phyloP scores from a whole-genome alignment of 2,797 vertebrate species.

The Coranthus polyacanthus region DNA sequence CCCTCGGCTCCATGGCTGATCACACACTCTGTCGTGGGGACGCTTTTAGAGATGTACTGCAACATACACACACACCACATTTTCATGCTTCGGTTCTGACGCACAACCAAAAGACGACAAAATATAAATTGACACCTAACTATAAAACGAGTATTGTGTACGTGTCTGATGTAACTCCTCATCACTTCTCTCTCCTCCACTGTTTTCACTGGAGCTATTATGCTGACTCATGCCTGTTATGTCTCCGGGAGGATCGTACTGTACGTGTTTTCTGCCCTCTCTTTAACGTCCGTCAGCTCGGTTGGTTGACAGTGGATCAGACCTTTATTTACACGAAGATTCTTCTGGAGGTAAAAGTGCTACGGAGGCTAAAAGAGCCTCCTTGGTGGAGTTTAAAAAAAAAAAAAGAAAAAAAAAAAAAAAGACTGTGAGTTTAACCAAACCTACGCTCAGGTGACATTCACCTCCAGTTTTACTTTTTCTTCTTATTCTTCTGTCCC shows the following conservation, averaged over 20 bases:
- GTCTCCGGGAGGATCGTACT: slow-evolving; percentile 20
- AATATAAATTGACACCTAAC: not conserved
- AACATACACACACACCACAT: slow-evolving; percentile 44
- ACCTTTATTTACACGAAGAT: slow-evolving; percentile 41
- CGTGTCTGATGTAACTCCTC: slow-evolving; percentile 1
- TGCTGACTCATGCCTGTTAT: slow-evolving; percentile 57
- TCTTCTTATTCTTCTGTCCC: slow-evolving; percentile 22
- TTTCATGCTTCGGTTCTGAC: not conserved
- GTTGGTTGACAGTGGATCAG: slow-evolving; percentile 24
- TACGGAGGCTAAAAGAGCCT: slow-evolving; percentile 27
- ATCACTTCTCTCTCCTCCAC: slow-evolving; percentile 1
- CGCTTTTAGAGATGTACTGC: slow-evolving; percentile 94
- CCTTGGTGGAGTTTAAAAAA: slow-evolving; percentile 13
- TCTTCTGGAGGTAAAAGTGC: slow-evolving; percentile 21
- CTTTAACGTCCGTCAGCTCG: slow-evolving; percentile 28
- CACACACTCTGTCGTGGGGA: slow-evolving; percentile 92
- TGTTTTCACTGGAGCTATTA: slow-evolving; percentile 22
- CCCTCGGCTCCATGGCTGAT: slow-evolving; percentile 94
- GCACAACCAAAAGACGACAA: too few relatives aligned
- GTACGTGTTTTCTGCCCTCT: slow-evolving; percentile 40
- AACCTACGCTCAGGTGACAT: slow-evolving; percentile 12
- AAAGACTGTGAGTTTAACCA: slow-evolving; percentile 8
- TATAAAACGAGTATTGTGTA: slow-evolving; percentile 7
- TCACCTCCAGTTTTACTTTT: slow-evolving; percentile 11
- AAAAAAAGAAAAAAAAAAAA: too few relatives aligned